phyloP scores from a whole-genome alignment of 2,888 invertebrate species.

The Ypsolopha sequella region DNA sequence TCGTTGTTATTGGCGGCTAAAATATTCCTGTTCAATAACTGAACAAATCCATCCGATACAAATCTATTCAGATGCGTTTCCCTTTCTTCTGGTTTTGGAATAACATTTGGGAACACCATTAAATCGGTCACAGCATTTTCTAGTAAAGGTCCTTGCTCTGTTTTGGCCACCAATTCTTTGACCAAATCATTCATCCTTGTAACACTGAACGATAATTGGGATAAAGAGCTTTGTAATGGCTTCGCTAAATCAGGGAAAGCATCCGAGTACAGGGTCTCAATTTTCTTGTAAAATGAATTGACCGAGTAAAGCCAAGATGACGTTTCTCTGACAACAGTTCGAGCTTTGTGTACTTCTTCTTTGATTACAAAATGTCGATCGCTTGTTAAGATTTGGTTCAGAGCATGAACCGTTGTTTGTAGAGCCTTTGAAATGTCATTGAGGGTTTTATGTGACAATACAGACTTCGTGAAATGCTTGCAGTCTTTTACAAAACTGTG shows the following conservation, averaged over 20 bases:
- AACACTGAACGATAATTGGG: conserved; percentile 76
- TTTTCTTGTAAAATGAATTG: conserved; percentile 65
- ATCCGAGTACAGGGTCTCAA: conserved; percentile 67
- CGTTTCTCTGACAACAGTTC: conserved; percentile 46
- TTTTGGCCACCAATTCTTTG: conserved; percentile 46
- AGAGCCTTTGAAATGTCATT: conserved; percentile 30
- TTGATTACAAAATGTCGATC: not conserved
- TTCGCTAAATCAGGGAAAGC: conserved; percentile 85
- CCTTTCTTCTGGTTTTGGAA: conserved; percentile 23
- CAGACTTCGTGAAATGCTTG: conserved; percentile 54
- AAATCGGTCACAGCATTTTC: conserved; percentile 46
- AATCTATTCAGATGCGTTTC: conserved; percentile 58
- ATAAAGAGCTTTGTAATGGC: conserved; percentile 77
- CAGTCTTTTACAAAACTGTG: conserved; percentile 64
- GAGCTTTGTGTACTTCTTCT: conserved; percentile 21
- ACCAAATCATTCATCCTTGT: conserved; percentile 67
- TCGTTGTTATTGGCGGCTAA: conserved; percentile 17
- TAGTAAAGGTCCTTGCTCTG: conserved; percentile 33
- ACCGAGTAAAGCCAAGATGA: conserved; percentile 66
- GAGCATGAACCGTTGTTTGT: not conserved
- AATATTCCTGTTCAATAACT: conserved; percentile 36
- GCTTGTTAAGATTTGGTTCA: not conserved
- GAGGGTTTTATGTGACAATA: conserved; percentile 37
- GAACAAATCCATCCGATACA: conserved; percentile 36
- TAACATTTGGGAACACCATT: conserved; percentile 58